phyloP scores from a whole-genome alignment of 2,797 vertebrate species.

The Dipus sagitta region DNA sequence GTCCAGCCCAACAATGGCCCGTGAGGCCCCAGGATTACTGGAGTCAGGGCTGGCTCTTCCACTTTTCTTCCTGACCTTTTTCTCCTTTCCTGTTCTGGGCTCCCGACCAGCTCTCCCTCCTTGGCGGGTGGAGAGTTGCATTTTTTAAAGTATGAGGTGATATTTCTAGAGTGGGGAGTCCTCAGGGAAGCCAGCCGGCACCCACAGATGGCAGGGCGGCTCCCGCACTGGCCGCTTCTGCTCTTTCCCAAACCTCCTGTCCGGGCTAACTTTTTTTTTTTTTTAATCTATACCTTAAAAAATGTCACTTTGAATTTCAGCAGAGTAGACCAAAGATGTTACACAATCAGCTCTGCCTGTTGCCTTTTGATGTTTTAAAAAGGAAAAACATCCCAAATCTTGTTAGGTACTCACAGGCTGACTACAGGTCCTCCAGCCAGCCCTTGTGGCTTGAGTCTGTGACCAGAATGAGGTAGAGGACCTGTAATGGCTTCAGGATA shows the following conservation, averaged over 20 bases:
- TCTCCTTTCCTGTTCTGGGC: neutral
- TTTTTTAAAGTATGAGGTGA: neutral
- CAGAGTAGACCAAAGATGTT: constrained; percentile 42
- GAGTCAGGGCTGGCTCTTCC: too few species aligned
- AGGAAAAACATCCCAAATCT: constrained; percentile 70
- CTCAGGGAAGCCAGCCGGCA: neutral
- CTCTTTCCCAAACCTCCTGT: neutral
- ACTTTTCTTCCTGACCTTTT: neutral
- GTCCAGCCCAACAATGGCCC: neutral
- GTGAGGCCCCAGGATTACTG: neutral
- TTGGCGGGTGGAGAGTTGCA: neutral
- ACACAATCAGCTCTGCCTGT: constrained; percentile 65
- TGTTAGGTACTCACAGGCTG: constrained; percentile 70
- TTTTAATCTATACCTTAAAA: constrained; percentile 19
- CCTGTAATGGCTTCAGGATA: neutral
- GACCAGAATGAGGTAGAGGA: constrained; percentile 70
- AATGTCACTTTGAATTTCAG: neutral
- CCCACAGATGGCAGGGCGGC: neutral
- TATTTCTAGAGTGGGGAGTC: neutral
- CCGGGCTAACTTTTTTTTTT: neutral
- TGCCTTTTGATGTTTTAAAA: constrained; percentile 77
- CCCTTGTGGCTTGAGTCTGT: constrained; percentile 78
- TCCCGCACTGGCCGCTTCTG: neutral
- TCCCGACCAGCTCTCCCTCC: neutral
- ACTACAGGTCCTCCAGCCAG: constrained; percentile 81